These are phyloP conservation scores for Chiloscyllium plagiosum DNA, from an alignment of 2,113 vertebrate genomes.

Conservation along the genomic window DNA sequence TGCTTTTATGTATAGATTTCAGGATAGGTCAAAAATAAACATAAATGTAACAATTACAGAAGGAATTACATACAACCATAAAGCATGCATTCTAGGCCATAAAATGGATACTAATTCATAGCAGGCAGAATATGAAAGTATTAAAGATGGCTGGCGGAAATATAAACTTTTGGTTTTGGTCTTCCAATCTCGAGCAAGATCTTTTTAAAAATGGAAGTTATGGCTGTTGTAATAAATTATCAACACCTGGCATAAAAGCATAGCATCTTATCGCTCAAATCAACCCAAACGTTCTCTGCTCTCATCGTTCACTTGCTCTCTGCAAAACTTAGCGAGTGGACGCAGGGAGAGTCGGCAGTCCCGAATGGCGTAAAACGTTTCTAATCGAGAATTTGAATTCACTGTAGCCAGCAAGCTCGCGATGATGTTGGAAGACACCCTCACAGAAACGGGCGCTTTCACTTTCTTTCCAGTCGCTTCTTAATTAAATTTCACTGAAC, in stretches of 20 bases:
- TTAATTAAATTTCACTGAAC: background rate
- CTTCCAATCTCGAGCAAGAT: slow-evolving; percentile 3
- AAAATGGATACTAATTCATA: background rate
- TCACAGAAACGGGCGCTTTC: background rate
- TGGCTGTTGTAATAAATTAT: background rate
- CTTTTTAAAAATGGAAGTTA: slow-evolving; percentile 7
- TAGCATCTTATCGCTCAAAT: background rate
- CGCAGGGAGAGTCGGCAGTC: background rate
- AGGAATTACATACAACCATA: background rate
- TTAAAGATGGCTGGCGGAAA: background rate
- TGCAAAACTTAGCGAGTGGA: background rate
- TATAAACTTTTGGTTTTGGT: slow-evolving; percentile 15
- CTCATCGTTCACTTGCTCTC: background rate
- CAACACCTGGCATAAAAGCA: background rate
- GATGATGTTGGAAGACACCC: background rate
- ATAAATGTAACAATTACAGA: background rate
- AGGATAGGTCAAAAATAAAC: background rate
- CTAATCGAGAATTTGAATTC: slow-evolving; percentile 9
- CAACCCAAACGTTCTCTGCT: background rate
- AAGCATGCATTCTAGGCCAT: background rate
- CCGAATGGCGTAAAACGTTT: slow-evolving; percentile 13
- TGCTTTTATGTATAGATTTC: background rate
- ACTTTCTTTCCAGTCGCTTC: background rate
- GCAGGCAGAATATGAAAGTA: background rate
- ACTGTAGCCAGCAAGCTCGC: background rate